Conservation (phyloP, 2,113 vertebrate genomes). For the Callocephalon fimbriatum region DNA sequence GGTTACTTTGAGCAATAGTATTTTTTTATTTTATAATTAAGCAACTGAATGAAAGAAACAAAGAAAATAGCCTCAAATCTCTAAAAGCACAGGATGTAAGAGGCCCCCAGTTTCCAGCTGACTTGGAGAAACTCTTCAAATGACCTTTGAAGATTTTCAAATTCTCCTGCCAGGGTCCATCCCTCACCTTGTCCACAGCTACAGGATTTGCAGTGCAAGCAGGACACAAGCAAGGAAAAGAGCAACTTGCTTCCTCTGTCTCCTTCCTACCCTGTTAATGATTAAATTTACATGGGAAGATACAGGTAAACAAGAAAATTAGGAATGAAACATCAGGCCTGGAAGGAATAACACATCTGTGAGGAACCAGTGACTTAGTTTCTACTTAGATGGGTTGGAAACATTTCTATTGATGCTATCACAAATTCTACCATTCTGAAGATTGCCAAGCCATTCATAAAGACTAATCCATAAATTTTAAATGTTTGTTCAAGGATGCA, state of each 20-base stretch:
- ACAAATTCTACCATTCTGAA: not conserved
- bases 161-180: not conserved
- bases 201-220: not conserved
- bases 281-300: not conserved
- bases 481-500: not conserved
- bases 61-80: not conserved
- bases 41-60: not conserved
- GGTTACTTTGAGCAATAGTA: not conserved
- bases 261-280: not conserved
- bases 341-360: not conserved
- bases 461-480: not conserved
- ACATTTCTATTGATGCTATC: not conserved
- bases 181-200: not conserved
- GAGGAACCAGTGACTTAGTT: not conserved
- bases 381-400: not conserved
- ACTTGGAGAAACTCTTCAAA: not conserved
- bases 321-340: not conserved
- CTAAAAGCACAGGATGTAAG: not conserved
- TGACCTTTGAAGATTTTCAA: not conserved
- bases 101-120: not conserved
- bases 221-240: not conserved
- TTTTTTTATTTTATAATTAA: not conserved
- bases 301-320: not conserved
- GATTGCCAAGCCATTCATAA: not conserved
- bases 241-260: not conserved